phyloP scores from a whole-genome alignment of 2,888 invertebrate species.

The Apeira syringaria region DNA sequence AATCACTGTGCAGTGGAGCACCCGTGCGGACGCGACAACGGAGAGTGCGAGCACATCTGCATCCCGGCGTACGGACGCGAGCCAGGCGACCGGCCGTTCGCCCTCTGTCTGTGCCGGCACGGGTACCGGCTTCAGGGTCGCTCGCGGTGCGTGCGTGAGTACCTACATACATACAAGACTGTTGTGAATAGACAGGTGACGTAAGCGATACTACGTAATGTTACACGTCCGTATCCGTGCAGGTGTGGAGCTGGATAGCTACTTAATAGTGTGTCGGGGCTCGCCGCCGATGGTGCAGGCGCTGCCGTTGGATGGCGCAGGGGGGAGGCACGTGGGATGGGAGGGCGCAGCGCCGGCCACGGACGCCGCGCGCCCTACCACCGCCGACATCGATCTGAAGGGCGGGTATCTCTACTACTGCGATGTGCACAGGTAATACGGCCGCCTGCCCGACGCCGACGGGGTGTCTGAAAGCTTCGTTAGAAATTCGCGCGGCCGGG shows the following conservation, averaged over 20 bases:
- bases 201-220: neutral
- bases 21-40: conserved; percentile 87
- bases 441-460: too few relatives aligned
- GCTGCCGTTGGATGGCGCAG: conserved; percentile 65
- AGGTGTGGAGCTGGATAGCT: conserved; percentile 84
- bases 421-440: conserved; percentile 67
- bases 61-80: conserved; percentile 85
- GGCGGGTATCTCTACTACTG: conserved; percentile 86
- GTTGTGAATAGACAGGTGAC: neutral
- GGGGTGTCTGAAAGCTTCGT: too few relatives aligned
- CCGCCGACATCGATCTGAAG: conserved; percentile 87
- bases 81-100: conserved; percentile 62
- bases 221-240: conserved; percentile 25
- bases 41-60: conserved; percentile 91
- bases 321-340: conserved; percentile 71
- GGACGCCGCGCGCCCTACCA: conserved; percentile 85
- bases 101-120: conserved; percentile 88
- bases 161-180: neutral
- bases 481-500: too few relatives aligned
- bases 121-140: conserved; percentile 85
- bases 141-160: conserved; percentile 85
- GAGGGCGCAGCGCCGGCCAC: conserved; percentile 89
- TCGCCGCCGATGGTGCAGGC: conserved; percentile 88
- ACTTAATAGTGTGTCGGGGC: conserved; percentile 79
- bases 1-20: conserved; percentile 84